These are phyloP conservation scores for Gasterosteus aculeatus DNA, from an alignment of 2,113 vertebrate species.

Conservation along the genomic window DNA sequence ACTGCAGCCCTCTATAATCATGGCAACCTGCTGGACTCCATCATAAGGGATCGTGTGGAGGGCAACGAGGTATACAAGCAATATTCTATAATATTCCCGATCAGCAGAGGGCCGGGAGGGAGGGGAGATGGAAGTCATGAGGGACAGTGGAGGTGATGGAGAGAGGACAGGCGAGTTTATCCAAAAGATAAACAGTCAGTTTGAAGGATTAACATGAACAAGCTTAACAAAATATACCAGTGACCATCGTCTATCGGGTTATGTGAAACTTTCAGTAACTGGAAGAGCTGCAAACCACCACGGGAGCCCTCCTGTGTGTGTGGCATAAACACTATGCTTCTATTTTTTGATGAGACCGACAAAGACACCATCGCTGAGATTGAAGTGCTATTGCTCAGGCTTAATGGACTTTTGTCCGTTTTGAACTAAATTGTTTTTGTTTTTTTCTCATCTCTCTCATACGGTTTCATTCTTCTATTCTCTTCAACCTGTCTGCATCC, in stretches of 20 bases:
- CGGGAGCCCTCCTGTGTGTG: not conserved
- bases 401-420: conserved; percentile 27
- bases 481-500: conserved; percentile 1
- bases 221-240: not conserved
- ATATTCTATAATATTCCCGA: conserved; percentile 11
- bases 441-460: conserved; percentile 33
- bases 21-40: conserved; percentile 10
- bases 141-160: not conserved
- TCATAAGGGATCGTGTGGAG: conserved; percentile 22
- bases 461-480: conserved; percentile 31
- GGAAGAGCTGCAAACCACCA: not conserved
- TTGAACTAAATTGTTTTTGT: conserved; percentile 19
- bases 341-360: not conserved
- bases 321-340: not conserved
- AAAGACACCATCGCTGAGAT: not conserved
- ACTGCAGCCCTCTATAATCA: not conserved
- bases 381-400: conserved; percentile 7
- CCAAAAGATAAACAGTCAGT: not conserved
- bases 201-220: not conserved
- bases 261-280: not conserved
- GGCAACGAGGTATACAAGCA: conserved; percentile 35
- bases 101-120: not conserved
- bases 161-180: not conserved
- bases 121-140: not conserved
- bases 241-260: not conserved